phyloP scores from a whole-genome alignment of 2,113 vertebrate species.

The Nicator chloris region DNA sequence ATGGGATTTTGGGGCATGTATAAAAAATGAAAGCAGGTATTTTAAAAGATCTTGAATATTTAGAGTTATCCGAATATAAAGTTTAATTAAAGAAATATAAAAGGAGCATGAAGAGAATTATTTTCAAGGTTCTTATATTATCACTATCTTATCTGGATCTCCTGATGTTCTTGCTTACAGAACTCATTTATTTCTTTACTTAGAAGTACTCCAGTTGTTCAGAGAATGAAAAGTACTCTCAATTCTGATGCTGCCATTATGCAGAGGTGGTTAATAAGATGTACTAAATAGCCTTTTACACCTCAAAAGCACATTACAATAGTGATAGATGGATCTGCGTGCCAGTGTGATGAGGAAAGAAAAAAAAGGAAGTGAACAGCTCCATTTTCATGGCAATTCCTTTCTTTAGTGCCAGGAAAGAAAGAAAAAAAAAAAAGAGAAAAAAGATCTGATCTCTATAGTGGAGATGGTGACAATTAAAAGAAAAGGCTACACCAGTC shows the following conservation, averaged over 20 bases:
- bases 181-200: neutral
- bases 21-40: neutral
- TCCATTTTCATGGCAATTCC: neutral
- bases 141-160: neutral
- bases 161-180: neutral
- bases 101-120: neutral
- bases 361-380: neutral
- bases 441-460: neutral
- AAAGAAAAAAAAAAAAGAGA: too few relatives aligned
- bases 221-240: constrained; percentile 2
- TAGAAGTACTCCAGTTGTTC: neutral
- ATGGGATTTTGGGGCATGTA: neutral
- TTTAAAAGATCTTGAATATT: neutral
- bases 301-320: neutral
- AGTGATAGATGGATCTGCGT: neutral
- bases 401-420: neutral
- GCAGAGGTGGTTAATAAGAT: neutral
- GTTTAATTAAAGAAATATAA: neutral
- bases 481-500: constrained; percentile 39
- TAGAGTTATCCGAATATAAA: neutral
- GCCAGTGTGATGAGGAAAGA: neutral
- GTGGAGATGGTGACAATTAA: constrained; percentile 18
- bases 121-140: neutral
- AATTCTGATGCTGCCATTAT: neutral
- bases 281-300: constrained; percentile 22